Percentiles rank a stretch among this genome's conserved stretches.
Evolutionary conservation across 1,140 invertebrate species (phyloP).

Genomic region (Musca vetustissima): DNA sequence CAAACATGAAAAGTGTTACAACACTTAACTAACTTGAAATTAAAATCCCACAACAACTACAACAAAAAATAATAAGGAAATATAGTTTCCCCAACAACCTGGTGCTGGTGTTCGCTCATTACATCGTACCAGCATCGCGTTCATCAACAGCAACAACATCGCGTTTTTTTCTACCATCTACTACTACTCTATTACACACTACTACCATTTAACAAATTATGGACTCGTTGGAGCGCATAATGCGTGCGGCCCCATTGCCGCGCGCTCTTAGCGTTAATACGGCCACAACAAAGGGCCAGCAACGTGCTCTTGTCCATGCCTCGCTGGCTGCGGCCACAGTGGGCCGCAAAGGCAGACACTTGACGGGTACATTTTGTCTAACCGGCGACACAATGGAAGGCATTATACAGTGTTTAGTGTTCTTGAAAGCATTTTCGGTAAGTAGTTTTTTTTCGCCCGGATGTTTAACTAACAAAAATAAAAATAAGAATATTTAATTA

Average conservation of each 20-base stretch:
- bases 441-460: conserved; percentile 56
- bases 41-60: no score
- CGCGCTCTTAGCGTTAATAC: conserved; percentile 65
- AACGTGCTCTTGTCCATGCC: conserved; percentile 73
- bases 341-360: conserved; percentile 74
- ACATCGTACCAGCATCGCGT: no score
- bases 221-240: conserved; percentile 76
- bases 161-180: no score
- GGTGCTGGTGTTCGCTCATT: no score
- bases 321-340: conserved; percentile 72
- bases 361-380: conserved; percentile 83
- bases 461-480: conserved; percentile 4
- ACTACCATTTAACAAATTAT: conserved; percentile 54
- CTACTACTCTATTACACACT: neutral
- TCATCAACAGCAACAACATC: no score
- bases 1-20: no score
- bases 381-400: conserved; percentile 89
- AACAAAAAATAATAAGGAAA: neutral
- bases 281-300: conserved; percentile 56
- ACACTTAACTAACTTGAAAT: no score
- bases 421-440: conserved; percentile 89
- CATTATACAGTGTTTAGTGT: conserved; percentile 88
- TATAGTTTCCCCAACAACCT: neutral
- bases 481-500: conserved; percentile 10
- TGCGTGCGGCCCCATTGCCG: conserved; percentile 69